Base-by-base conservation (phyloP, 2,888 invertebrate species). In the Meloe dianella region DNA sequence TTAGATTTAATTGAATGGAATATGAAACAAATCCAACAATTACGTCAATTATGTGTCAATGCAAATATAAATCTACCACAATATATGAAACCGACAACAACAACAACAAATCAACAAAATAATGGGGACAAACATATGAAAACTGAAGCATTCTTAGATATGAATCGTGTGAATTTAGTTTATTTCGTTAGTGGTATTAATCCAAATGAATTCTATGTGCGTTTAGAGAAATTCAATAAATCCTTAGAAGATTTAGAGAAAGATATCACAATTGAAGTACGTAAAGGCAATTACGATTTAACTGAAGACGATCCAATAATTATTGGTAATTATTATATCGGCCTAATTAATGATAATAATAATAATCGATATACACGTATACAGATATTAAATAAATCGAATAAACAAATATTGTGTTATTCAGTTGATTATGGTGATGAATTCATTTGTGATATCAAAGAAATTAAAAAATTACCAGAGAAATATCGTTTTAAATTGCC, bases 391-490 rank as follows among this genome's bases (percentile, higher is more conserved):
- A 77, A 82, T 32, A 76, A 79, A 2, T 76, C 80, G n/a, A 75
- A 78, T n/a, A 72, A 76, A 17, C 84, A 84, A 72, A 85, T 85
- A 0, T 84, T 86, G 67, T 87, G 87, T 70, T 89, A 89, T 75
- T 90, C 87, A 76, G 88, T 90, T 0, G 91, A 91, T 78, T 87
- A 87, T 74, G 91, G 90, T 0, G 89, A 90, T 76, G 85, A 83
- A 76, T 82, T 82, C 56, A 77, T 80, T 0, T 83, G 89, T 0
- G 69, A 81, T 0, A 71, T 78, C 4, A 76, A 82, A 4, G 81
- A 86, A 70, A 71, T 90, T 22, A 79, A 82, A 30, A 82, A 84
- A 57, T 85, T 90, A 27, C 84, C 86, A 0, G 84, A 86, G 24
- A 80, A 84, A 59, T 82, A 87, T 29, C 83, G 88, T 29, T 81